Percentiles rank a stretch among this genome's conserved stretches.
phyloP scores from a whole-genome alignment of 2,113 vertebrate genomes.

The Nerophis ophidion region DNA sequence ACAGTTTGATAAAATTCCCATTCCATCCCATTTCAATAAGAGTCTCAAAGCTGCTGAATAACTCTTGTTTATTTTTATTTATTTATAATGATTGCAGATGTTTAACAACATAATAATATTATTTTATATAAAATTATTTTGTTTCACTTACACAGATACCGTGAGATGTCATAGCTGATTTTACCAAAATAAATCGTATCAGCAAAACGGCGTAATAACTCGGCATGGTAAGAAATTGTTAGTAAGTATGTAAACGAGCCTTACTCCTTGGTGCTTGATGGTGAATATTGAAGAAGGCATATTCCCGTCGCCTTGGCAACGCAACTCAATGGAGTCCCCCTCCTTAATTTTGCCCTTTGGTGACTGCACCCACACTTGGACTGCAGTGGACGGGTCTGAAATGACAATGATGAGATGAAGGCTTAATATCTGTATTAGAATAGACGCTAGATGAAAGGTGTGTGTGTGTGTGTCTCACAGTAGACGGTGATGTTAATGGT shows the following conservation, averaged over 20 bases:
- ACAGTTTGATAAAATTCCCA: too few species aligned
- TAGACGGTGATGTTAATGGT: constrained; percentile 66
- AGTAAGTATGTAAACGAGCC: background rate
- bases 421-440: background rate
- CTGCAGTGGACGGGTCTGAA: constrained; percentile 49
- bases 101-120: background rate
- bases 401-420: constrained; percentile 23
- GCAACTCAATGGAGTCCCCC: constrained; percentile 44
- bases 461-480: constrained; percentile 72
- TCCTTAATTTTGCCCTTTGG: constrained; percentile 57
- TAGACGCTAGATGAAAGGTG: background rate
- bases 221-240: too few species aligned
- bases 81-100: too few species aligned
- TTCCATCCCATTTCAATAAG: too few species aligned
- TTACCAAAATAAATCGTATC: too few species aligned
- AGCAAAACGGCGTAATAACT: too few species aligned
- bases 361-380: constrained; percentile 53
- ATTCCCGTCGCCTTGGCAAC: constrained; percentile 46
- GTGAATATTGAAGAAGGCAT: fast-evolving
- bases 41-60: too few species aligned
- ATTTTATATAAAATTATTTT: background rate
- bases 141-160: background rate
- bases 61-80: too few species aligned
- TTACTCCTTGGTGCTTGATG: constrained; percentile 7
- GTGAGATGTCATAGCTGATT: too few species aligned